Conservation (phyloP, 2,888 invertebrate species). For the Ectemnius continuus region DNA sequence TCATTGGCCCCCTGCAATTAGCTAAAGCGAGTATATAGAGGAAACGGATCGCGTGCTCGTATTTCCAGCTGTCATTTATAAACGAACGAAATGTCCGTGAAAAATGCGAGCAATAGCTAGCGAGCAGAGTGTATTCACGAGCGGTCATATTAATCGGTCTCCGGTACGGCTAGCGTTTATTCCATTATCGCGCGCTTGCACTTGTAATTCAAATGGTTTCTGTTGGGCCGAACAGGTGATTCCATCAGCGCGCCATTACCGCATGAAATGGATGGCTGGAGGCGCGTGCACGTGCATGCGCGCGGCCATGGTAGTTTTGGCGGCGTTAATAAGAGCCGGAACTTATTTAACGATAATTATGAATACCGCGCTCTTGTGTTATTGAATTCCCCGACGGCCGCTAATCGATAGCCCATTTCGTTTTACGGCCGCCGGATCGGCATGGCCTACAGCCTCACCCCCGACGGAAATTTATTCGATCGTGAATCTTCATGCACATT, state of each 20-base stretch:
- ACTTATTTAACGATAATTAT: slow-evolving; percentile 33
- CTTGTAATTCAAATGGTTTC: slow-evolving; percentile 62
- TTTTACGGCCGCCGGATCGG: background rate
- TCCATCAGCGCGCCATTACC: slow-evolving; percentile 40
- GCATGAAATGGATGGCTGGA: slow-evolving; percentile 47
- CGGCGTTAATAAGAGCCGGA: slow-evolving; percentile 25
- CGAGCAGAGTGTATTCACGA: too few relatives aligned
- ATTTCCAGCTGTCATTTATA: too few relatives aligned
- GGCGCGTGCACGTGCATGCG: background rate
- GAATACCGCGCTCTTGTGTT: background rate
- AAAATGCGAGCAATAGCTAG: too few relatives aligned
- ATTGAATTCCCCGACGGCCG: background rate
- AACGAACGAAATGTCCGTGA: too few relatives aligned
- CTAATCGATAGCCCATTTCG: background rate
- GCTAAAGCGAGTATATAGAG: too few relatives aligned
- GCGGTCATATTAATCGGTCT: slow-evolving; percentile 47
- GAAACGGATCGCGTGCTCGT: too few relatives aligned
- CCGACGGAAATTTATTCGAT: background rate
- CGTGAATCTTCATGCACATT: background rate
- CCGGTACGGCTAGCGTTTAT: slow-evolving; percentile 55
- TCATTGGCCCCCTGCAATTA: too few relatives aligned
- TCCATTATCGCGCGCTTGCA: slow-evolving; percentile 54
- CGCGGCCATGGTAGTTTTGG: slow-evolving; percentile 18
- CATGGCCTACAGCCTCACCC: background rate
- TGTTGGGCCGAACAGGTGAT: slow-evolving; percentile 41